Evolutionary conservation across 2,797 vertebrate genomes (phyloP).

Genomic region (Paedocypris micromegethes): DNA sequence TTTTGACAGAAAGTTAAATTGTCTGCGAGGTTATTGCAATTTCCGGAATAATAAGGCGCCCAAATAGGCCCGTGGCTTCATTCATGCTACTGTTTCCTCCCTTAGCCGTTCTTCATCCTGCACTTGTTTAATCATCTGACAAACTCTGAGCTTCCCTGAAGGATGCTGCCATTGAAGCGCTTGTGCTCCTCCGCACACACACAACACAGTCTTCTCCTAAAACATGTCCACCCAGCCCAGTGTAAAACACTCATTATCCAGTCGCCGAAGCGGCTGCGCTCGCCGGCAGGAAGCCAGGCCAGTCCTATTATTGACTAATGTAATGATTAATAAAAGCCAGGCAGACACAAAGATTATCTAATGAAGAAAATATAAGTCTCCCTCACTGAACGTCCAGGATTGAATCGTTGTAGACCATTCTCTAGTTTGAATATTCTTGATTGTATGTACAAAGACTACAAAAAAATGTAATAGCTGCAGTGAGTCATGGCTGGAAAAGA

Average conservation of each 20-base stretch:
- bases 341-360: constrained; percentile 36
- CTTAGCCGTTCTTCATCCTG: constrained; percentile 39
- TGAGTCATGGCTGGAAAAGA: no score
- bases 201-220: constrained; percentile 51
- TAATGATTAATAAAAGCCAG: constrained; percentile 53
- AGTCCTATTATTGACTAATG: constrained; percentile 67
- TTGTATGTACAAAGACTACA: constrained; percentile 9
- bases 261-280: constrained; percentile 53
- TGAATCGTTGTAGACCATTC: constrained; percentile 21
- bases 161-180: constrained; percentile 26
- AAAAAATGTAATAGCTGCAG: no score
- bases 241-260: constrained; percentile 70
- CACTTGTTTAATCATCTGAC: constrained; percentile 32
- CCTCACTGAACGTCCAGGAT: constrained; percentile 15
- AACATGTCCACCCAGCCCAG: constrained; percentile 73
- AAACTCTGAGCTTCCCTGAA: constrained; percentile 47
- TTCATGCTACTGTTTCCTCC: constrained; percentile 39
- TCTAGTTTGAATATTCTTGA: constrained; percentile 9
- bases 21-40: constrained; percentile 35
- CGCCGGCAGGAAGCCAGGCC: constrained; percentile 62
- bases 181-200: constrained; percentile 8
- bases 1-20: constrained; percentile 26
- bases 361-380: constrained; percentile 40
- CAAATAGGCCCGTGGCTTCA: constrained; percentile 40
- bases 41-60: constrained; percentile 49